These are phyloP conservation scores for Eptatretus atami DNA, from an alignment of 2,797 vertebrate genomes.

Conservation along the genomic window DNA sequence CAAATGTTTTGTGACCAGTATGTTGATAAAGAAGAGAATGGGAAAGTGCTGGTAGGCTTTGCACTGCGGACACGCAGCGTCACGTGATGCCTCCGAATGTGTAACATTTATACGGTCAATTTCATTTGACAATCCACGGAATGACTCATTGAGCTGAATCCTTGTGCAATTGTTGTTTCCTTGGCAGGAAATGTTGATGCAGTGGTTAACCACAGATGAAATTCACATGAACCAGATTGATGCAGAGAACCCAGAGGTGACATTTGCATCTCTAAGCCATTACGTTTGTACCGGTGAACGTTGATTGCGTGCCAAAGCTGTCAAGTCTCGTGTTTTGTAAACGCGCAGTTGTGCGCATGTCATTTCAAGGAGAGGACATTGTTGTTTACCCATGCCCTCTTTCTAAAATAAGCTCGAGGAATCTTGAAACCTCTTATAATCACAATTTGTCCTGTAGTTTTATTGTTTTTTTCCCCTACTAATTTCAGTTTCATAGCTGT, in stretches of 20 bases:
- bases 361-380: no score
- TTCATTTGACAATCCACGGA: no score
- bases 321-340: neutral
- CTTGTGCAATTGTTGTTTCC: no score
- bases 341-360: neutral
- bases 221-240: conserved; percentile 70
- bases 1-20: conserved; percentile 93
- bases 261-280: conserved; percentile 7
- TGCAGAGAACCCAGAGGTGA: conserved; percentile 69
- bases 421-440: no score
- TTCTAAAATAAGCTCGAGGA: no score
- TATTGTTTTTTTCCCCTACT: no score
- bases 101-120: no score
- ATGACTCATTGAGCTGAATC: no score
- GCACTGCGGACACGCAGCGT: neutral
- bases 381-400: no score
- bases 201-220: conserved; percentile 59
- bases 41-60: conserved; percentile 51
- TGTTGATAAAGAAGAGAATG: conserved; percentile 86
- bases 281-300: neutral
- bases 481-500: no score
- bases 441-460: no score
- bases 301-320: neutral
- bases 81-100: no score
- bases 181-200: conserved; percentile 56